phyloP scores from a whole-genome alignment of 2,113 vertebrate genomes.

The Poeciliopsis prolifica region DNA sequence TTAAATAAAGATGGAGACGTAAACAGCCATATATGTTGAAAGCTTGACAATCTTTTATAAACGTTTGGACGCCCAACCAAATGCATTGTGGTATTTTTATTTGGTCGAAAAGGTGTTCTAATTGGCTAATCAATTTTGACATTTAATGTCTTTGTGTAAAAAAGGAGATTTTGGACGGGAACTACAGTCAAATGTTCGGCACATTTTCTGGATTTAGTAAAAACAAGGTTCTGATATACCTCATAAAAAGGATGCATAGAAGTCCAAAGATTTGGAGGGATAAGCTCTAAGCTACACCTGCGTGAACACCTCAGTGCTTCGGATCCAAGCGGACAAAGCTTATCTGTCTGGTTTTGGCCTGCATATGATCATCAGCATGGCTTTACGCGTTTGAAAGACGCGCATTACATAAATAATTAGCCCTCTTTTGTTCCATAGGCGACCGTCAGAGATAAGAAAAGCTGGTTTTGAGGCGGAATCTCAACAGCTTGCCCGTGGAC shows the following conservation, averaged over 20 bases:
- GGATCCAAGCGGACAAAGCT: slow-evolving; percentile 59
- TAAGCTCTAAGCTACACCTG: slow-evolving; percentile 47
- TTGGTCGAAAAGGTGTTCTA: not conserved
- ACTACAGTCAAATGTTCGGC: not conserved
- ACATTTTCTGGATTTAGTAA: not conserved
- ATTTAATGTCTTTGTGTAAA: not conserved
- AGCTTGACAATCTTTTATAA: no score
- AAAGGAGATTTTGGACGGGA: not conserved
- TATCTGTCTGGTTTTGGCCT: slow-evolving; percentile 67
- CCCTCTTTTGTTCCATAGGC: slow-evolving; percentile 11
- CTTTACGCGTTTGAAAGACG: slow-evolving; percentile 33
- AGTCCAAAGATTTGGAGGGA: not conserved
- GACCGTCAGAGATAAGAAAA: slow-evolving; percentile 14
- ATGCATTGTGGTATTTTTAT: not conserved
- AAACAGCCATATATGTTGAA: no score
- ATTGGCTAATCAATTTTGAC: not conserved
- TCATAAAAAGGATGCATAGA: not conserved
- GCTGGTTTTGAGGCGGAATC: slow-evolving; percentile 29
- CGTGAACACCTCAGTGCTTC: slow-evolving; percentile 64
- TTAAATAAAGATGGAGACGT: not conserved
- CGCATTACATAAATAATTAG: slow-evolving; percentile 39
- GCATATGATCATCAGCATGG: slow-evolving; percentile 28
- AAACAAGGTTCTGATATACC: not conserved
- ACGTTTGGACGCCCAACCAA: no score
- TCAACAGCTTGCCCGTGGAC: slow-evolving; percentile 31